Conservation (phyloP, 2,797 vertebrate genomes). For the Typhlichthys eigenmanni region DNA sequence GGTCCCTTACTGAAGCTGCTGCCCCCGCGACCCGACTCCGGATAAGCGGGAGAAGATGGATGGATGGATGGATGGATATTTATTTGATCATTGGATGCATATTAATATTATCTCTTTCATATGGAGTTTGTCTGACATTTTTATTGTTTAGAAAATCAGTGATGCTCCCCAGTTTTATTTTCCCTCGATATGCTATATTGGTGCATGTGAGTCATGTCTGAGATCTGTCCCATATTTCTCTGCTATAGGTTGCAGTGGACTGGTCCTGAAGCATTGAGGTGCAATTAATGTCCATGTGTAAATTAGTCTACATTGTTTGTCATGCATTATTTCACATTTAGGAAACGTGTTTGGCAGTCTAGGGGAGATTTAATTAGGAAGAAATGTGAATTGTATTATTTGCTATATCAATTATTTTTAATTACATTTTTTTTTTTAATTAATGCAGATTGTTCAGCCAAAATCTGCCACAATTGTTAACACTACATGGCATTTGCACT, state of each 20-base stretch:
- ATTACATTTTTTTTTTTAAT: no score
- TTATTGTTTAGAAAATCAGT: not conserved
- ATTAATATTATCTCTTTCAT: not conserved
- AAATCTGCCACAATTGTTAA: no score
- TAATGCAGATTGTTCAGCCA: no score
- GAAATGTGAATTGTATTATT: no score
- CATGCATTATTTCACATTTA: slow-evolving; percentile 39
- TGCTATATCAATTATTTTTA: no score
- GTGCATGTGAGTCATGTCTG: slow-evolving; percentile 60
- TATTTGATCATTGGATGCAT: no score
- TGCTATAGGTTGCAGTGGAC: slow-evolving; percentile 39
- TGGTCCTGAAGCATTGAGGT: slow-evolving; percentile 51
- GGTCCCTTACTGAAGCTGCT: no score
- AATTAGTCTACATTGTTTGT: slow-evolving; percentile 47
- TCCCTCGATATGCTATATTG: slow-evolving; percentile 64
- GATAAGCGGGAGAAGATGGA: no score
- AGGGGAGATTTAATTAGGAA: slow-evolving; percentile 8
- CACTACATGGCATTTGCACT: slow-evolving; percentile 2
- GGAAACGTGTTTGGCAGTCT: slow-evolving; percentile 19
- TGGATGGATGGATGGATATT: no score
- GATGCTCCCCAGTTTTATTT: slow-evolving; percentile 12
- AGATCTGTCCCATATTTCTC: slow-evolving; percentile 69
- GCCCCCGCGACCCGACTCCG: no score
- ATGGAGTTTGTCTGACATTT: no score
- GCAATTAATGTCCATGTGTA: slow-evolving; percentile 46